Base-by-base conservation (phyloP, 2,797 vertebrate genomes). In the Pelobates cultripes region DNA sequence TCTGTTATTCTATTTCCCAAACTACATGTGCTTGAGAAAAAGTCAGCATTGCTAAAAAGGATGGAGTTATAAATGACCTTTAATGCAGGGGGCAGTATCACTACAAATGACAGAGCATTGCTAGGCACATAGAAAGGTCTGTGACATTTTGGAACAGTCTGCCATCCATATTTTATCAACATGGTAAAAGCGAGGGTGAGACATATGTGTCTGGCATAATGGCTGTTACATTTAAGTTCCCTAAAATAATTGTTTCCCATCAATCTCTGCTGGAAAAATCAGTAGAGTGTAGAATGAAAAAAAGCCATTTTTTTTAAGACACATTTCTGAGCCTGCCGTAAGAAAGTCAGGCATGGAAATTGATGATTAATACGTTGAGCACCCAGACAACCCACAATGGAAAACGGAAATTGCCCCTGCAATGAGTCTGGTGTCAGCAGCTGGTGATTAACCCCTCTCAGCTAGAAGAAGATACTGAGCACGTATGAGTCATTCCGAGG, bases 201-300 rank as follows among this genome's bases (percentile, higher is more conserved):
- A 70, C 53, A 9, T 17, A 17, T 61, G 67, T 70, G 15, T 70
- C 53, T 57, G 42, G 68, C 57, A 78, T 78, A 78, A 70, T 70
- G 76, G 76, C 57, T 70, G 40, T 17, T 70, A 70, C 68, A 78
- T 78, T 64, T 63, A 78, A 78, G 68, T 63, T 45, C 60, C 68
- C 69, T 47, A 60, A 55, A 78, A 78, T 78, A 78, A 78, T 78
- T 71, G 70, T 70, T 78, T 78, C 66, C 68, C 57, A 78, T 78
- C 57, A 78, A 78, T 78, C 77, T 78, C 69, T 78, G 77, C 41
- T 78, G 77, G 42, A 78, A 60, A 51, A 63, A 70, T 60, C 17
- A 64, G 68, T 44, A 12, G 76, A 78, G 42, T 78, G 76, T 43
- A 61, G 67, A 68, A 70, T 78, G 76, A n/a, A 70, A 78, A 61